Percentiles rank a stretch among this genome's conserved stretches.
Evolutionary conservation across 2,888 invertebrate species (phyloP).

Genomic region (Notodonta dromedarius): DNA sequence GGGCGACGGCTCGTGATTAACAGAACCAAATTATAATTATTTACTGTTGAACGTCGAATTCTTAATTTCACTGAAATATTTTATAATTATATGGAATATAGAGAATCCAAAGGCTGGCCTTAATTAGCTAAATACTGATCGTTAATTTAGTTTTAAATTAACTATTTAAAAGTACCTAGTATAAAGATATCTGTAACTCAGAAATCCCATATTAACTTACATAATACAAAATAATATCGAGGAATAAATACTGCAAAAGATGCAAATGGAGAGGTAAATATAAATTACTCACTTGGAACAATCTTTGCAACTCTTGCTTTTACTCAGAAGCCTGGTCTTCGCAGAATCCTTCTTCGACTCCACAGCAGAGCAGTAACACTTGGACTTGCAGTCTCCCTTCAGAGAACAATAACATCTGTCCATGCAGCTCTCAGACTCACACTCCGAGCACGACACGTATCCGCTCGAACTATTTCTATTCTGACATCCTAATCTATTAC

Average conservation of each 20-base stretch:
- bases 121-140: neutral
- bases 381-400: conserved; percentile 81
- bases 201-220: too few relatives aligned
- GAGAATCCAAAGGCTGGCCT: too few relatives aligned
- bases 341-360: conserved; percentile 72
- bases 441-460: conserved; percentile 95
- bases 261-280: too few relatives aligned
- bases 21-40: conserved; percentile 64
- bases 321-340: conserved; percentile 60
- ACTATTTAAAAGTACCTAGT: too few relatives aligned
- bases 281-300: conserved; percentile 75
- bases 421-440: conserved; percentile 93
- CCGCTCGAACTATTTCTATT: conserved; percentile 87
- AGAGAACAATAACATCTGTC: conserved; percentile 95
- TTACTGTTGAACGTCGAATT: conserved; percentile 58
- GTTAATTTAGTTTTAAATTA: neutral
- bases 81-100: neutral
- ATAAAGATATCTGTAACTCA: too few relatives aligned
- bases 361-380: conserved; percentile 86
- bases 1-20: conserved; percentile 55
- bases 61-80: conserved; percentile 28
- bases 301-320: conserved; percentile 73
- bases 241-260: too few relatives aligned
- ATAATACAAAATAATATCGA: too few relatives aligned
- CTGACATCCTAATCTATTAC: conserved; percentile 84